Evolutionary conservation across 1,140 invertebrate species (phyloP), one percentile per base, ranked within the genome.

Genomic region (Drosophila quadrilineata): DNA sequence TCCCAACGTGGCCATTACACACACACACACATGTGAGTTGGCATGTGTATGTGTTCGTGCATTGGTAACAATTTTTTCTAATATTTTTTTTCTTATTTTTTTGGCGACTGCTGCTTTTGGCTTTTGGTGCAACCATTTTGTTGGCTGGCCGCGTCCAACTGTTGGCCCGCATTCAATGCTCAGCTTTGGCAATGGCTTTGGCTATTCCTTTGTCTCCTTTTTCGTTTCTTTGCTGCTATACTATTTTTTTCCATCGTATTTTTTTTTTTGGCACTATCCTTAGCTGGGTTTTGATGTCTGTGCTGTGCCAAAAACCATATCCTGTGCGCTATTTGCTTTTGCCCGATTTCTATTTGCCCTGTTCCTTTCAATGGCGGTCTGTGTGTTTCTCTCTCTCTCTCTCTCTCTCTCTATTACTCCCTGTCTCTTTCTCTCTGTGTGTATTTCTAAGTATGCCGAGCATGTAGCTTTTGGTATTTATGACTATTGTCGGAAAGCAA

Each of bases 391-490:
- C n/a, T 38, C 10, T 53, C 2, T 53, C 2, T 33, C 0, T 38
- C 6, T n/a, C n/a, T n/a, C n/a, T n/a, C n/a, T n/a, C n/a, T n/a
- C n/a, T n/a, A n/a, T n/a, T n/a, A n/a, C n/a, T n/a, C n/a, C n/a
- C n/a, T 24, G 19, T 52, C 41, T 43, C 24, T 35, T 14, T 26
- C 33, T 62, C 46, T 48, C 31, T 73, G 49, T 74, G 73, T 85
- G 73, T 75, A 67, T 74, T 85, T 85, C 87, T 87, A 87, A 88
- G 84, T 88, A 88, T 88, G 77, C 87, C 70, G 87, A 74, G 84
- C 87, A 88, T 88, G 87, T 88, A 88, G 87, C 87, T 88, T 88
- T 88, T 88, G 87, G 87, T 88, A 88, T 88, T 88, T 88, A 88
- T 88, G 87, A 88, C 87, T 88, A 88, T 88, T 88, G 87, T 88